Percentiles rank a stretch among this genome's conserved stretches.
Evolutionary conservation across 2,888 invertebrate species (phyloP).

Genomic region (Petrolisthes cinctipes): DNA sequence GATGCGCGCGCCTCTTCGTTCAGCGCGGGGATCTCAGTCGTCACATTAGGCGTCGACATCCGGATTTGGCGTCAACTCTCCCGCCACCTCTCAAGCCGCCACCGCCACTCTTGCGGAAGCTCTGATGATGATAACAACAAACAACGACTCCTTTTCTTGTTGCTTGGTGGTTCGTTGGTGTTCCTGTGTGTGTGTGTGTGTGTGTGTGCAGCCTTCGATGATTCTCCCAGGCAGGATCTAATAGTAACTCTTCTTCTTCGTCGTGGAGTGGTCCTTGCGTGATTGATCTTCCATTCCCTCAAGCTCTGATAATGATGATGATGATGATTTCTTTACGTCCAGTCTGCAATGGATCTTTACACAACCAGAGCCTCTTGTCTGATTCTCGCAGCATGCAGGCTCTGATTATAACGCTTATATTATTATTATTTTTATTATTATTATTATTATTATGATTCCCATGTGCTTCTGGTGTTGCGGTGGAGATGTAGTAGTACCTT

Average conservation of each 20-base stretch:
- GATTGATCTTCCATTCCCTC: background rate
- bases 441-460: no score
- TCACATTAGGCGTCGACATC: slow-evolving; percentile 48
- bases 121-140: background rate
- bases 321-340: no score
- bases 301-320: background rate
- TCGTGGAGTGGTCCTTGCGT: background rate
- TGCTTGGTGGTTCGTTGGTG: background rate
- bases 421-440: no score
- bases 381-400: no score
- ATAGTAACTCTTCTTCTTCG: background rate
- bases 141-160: background rate
- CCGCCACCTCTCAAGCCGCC: background rate
- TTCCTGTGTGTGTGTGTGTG: background rate
- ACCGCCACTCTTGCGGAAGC: background rate
- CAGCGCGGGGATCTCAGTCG: slow-evolving; percentile 49
- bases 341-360: no score
- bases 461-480: no score
- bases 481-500: no score
- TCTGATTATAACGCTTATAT: no score
- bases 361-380: no score
- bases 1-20: slow-evolving; percentile 51
- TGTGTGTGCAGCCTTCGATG: background rate
- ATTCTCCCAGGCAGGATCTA: background rate
- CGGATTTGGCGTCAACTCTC: background rate